Base-by-base conservation (phyloP, 2,888 invertebrate genomes). In the Agrotis exclamationis region DNA sequence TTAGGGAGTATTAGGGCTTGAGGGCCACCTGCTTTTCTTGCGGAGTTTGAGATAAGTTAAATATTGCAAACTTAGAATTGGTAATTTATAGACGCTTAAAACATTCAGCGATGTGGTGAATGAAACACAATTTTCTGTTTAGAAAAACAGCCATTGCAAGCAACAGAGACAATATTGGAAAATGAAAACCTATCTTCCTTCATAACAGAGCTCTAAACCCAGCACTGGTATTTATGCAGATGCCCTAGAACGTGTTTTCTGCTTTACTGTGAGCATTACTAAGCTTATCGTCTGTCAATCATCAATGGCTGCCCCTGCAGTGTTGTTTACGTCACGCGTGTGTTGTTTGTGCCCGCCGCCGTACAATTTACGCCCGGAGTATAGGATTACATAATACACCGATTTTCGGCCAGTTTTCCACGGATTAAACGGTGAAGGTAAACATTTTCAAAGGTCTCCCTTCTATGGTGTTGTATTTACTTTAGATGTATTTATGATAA, bases 271-370 rank as follows among this genome's bases (percentile, higher is more conserved):
- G 48, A 60, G 82, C 22, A 79, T 82, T 82, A 82, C 18, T 44
- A 51, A 33, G 62, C 45, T 77, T 60, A 80, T 39, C 20, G 63
- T 18, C 47, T 63, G 78, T 77, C 82, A 71, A 77, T 63, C 71
- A 82, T 50, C 28, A 33, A 28, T 24, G 33, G 28, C 33, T 59
- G 54, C 45, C 59, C 82, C 56, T 56, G 56, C 33, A 53, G 54
- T n/a, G 13, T n/a, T 70, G 58, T 44, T 54, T 44, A 70, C 65
- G 63, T 59, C 70, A 70, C 28, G 47, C 28, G 71, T 53, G 71
- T 66, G 59, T 60, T 63, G 44, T 77, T 81, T 77, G 48, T 48
- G n/a, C 11, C 22, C 44, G 16, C 22, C 44, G 16, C 1, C 13
- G 47, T 24, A 47, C 67, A 50, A 63, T 74, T 48, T 67, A 59